Base-by-base conservation (phyloP, 2,113 vertebrate genomes). In the Turnix velox region DNA sequence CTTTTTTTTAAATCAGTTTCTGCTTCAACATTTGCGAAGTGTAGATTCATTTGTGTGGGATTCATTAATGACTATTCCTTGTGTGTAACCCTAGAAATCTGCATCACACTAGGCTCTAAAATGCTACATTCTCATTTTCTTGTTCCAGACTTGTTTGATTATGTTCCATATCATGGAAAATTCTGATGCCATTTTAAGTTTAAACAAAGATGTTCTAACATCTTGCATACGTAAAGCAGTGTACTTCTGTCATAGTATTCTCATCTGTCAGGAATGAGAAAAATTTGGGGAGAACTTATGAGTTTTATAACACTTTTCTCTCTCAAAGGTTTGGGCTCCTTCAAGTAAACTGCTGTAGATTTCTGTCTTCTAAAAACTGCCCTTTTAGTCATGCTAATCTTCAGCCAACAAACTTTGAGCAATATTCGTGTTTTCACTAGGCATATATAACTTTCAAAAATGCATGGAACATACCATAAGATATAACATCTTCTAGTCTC, bases 131-230 rank as follows among this genome's bases (percentile, higher is more conserved):
- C 28, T 61, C 39, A 15, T 33, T 62, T 62, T 14, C 39, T 45
- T 40, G 33, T 49, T 82, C 31, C 71, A 87, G 37, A 6, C 4
- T 79, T 54, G n/a, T 19, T 66, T 33, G 28, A 61, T 54, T 59
- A 57, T 0, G 0, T 16, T 43, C 6, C 0, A 0, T n/a, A 58
- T 86, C 4, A 6, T 3, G 5, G 15, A 72, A 89, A 48, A 87
- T 33, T 46, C 12, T 14, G 25, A 15, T 12, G 11, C 2, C 1
- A 67, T 72, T 93, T 82, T 42, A 81, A 49, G 39, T 58, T 65
- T 43, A 65, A 76, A 73, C 8, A 3, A 57, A 39, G 49, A 8
- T 43, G 7, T 39, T 61, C 11, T 48, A 45, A 66, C 4, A 33
- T 39, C 9, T n/a, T 59, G 4, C 15, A 54, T 19, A 28, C 18